These are phyloP conservation scores for Leptura quadrifasciata DNA, from an alignment of 2,888 invertebrate species.

Conservation along the genomic window DNA sequence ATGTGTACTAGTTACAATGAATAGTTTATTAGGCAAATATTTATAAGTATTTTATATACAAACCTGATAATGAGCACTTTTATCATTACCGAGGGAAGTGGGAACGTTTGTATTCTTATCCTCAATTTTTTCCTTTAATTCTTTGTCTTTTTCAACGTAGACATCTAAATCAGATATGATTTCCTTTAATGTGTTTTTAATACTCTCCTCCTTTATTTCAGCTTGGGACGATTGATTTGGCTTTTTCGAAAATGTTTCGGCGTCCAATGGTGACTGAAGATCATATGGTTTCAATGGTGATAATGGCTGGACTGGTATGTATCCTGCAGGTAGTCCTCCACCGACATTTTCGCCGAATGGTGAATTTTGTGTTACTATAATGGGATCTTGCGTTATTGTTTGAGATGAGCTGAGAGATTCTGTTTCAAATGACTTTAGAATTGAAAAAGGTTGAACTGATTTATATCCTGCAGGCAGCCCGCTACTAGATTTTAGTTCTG, in stretches of 20 bases:
- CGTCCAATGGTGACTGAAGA: slow-evolving; percentile 47
- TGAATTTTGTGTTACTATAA: not conserved
- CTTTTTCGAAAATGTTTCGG: slow-evolving; percentile 22
- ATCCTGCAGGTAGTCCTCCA: slow-evolving; percentile 54
- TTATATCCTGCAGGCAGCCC: slow-evolving; percentile 53
- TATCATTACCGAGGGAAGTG: not conserved
- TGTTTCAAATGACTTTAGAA: slow-evolving; percentile 44
- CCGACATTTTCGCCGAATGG: slow-evolving; percentile 2
- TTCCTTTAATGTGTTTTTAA: slow-evolving; percentile 77
- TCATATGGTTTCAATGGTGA: slow-evolving; percentile 56
- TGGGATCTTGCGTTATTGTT: not conserved
- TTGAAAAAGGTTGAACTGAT: slow-evolving; percentile 56
- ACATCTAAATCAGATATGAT: slow-evolving; percentile 79
- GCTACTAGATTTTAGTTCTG: not conserved
- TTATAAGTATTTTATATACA: not conserved
- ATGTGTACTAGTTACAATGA: slow-evolving; percentile 12
- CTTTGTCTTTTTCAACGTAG: slow-evolving; percentile 75
- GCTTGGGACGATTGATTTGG: slow-evolving; percentile 46
- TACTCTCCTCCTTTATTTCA: slow-evolving; percentile 76
- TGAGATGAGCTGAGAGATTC: slow-evolving; percentile 9
- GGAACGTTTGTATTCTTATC: slow-evolving; percentile 20
- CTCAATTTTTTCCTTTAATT: slow-evolving; percentile 58
- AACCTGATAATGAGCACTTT: not conserved
- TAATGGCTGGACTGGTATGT: slow-evolving; percentile 59
- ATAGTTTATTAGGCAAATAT: not conserved